phyloP scores from a whole-genome alignment of 2,888 invertebrate species.

The Yponomeuta evonymella region DNA sequence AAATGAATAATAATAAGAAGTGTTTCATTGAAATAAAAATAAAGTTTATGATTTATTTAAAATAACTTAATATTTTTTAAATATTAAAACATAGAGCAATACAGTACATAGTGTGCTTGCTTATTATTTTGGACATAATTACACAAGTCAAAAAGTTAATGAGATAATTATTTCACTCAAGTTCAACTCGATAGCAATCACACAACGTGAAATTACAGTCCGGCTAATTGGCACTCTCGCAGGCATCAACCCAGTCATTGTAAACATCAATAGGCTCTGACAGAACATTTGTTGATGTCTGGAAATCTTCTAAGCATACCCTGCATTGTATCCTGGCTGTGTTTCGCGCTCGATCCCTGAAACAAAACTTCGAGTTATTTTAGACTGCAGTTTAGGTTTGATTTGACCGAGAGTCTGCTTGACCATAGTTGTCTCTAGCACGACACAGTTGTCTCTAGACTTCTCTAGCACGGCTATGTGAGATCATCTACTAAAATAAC shows the following conservation, averaged over 20 bases:
- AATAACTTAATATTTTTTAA: not conserved
- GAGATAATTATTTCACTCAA: not conserved
- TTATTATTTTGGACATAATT: not conserved
- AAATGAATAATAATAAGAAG: constrained; percentile 36
- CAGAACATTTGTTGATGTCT: constrained; percentile 95
- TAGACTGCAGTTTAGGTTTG: too few species aligned
- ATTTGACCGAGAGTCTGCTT: too few species aligned
- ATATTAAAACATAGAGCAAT: constrained; percentile 18
- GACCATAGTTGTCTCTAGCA: too few species aligned
- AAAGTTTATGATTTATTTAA: not conserved
- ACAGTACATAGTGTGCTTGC: not conserved
- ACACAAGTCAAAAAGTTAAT: not conserved
- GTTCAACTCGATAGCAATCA: constrained; percentile 21
- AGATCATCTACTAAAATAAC: too few species aligned
- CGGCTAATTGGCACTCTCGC: constrained; percentile 89
- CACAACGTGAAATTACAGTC: constrained; percentile 34
- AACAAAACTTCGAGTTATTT: constrained; percentile 32
- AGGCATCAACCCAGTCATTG: constrained; percentile 99
- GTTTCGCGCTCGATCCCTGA: constrained; percentile 95
- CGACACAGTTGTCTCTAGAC: too few species aligned
- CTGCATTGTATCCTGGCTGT: constrained; percentile 96
- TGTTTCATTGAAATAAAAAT: not conserved
- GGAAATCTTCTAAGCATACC: constrained; percentile 97
- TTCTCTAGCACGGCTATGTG: too few species aligned
- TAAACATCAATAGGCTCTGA: constrained; percentile 99